These are phyloP conservation scores for Platichthys flesus DNA, from an alignment of 2,113 vertebrate genomes.

Conservation along the genomic window DNA sequence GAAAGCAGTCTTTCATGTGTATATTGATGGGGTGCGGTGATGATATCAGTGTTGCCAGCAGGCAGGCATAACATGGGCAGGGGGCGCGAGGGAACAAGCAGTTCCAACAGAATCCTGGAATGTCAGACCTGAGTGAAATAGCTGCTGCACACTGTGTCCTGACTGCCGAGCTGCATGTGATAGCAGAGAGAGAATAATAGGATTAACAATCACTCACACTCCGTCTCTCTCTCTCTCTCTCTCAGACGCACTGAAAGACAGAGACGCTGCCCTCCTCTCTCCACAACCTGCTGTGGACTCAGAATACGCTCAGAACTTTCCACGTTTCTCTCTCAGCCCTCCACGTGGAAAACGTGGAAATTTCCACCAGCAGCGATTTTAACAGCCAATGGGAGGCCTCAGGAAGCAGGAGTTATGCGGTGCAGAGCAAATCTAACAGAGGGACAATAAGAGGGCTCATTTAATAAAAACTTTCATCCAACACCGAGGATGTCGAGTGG, in stretches of 20 bases:
- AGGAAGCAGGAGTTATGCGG: constrained; percentile 6
- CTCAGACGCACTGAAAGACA: constrained; percentile 18
- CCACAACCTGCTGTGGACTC: constrained; percentile 44
- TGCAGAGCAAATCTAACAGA: constrained; percentile 18
- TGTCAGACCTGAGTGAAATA: constrained; percentile 69
- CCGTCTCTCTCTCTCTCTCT: neutral
- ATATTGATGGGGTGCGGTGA: constrained; percentile 18
- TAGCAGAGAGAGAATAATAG: constrained; percentile 50
- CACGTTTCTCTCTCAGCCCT: constrained; percentile 34
- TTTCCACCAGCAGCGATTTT: constrained; percentile 14
- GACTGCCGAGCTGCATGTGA: constrained; percentile 55
- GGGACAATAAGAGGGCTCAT: neutral
- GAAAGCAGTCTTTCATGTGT: neutral
- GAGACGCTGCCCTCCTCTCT: constrained; percentile 6
- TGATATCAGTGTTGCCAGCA: constrained; percentile 29
- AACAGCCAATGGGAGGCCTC: constrained; percentile 42
- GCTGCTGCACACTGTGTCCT: constrained; percentile 59
- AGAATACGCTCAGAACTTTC: constrained; percentile 60
- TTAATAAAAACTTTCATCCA: constrained; percentile 7
- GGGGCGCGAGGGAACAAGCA: constrained; percentile 3
- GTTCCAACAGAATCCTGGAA: constrained; percentile 63
- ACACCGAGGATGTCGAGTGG: neutral
- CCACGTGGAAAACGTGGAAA: neutral
- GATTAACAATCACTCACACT: constrained; percentile 55
- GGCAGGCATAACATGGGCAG: constrained; percentile 1